Percentiles rank a stretch among this genome's conserved stretches.
Evolutionary conservation across 2,888 invertebrate genomes (phyloP).

Genomic region (Archaeoteleia sp.): DNA sequence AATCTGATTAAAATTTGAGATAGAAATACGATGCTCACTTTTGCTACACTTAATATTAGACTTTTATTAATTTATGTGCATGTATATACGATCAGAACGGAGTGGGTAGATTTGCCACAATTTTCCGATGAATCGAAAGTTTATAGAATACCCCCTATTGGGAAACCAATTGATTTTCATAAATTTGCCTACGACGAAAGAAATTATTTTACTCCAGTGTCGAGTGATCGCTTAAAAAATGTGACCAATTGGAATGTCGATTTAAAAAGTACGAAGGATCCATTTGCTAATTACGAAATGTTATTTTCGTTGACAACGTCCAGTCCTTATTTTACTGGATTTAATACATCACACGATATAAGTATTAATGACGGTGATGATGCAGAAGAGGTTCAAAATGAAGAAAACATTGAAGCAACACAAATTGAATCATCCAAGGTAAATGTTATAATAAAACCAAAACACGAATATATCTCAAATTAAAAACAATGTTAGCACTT

Average conservation of each 20-base stretch:
- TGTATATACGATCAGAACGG: constrained; percentile 49
- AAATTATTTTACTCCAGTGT: constrained; percentile 2
- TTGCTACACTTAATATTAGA: not conserved
- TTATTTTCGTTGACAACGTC: not conserved
- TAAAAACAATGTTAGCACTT: too few species aligned
- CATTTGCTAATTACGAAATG: not conserved
- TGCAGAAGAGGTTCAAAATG: not conserved
- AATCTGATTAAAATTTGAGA: not conserved
- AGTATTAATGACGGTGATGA: not conserved
- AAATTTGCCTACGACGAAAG: constrained; percentile 10
- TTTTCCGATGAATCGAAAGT: constrained; percentile 68
- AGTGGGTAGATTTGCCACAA: constrained; percentile 72
- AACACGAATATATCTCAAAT: too few species aligned
- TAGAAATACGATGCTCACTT: constrained; percentile 21
- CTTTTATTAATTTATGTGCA: constrained; percentile 31
- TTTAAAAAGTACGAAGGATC: not conserved
- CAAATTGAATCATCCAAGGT: not conserved
- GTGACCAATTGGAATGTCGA: not conserved
- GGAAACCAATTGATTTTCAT: constrained; percentile 7
- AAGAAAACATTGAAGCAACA: not conserved
- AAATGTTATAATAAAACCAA: too few species aligned
- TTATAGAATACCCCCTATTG: constrained; percentile 53
- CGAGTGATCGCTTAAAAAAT: not conserved
- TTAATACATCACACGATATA: not conserved
- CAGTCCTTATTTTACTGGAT: too few species aligned